Percentiles rank a stretch among this genome's conserved stretches.
These are phyloP conservation scores for Caenorhabditis brenneri DNA, from an alignment of 1,140 invertebrate genomes.

Conservation along the genomic window DNA sequence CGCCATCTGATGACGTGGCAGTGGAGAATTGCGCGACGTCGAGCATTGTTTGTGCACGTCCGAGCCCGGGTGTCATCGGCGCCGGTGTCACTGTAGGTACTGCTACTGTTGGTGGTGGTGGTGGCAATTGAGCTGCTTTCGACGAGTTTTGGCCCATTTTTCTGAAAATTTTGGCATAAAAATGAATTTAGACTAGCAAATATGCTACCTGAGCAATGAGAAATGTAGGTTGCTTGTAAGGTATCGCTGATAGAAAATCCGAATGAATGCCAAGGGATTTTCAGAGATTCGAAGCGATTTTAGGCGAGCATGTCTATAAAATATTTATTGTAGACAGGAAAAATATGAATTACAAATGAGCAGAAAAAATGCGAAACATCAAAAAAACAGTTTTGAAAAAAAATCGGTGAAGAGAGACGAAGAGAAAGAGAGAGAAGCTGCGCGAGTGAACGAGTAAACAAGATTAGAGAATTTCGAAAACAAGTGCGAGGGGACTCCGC, in stretches of 20 bases:
- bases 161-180: no score
- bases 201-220: no score
- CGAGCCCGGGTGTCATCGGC: background rate
- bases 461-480: no score
- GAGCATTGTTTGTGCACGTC: constrained; percentile 21
- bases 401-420: background rate
- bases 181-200: no score
- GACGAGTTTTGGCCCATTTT: constrained; percentile 12
- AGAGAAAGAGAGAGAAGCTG: background rate
- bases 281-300: background rate
- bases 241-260: no score
- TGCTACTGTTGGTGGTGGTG: background rate
- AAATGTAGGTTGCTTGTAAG: no score
- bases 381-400: background rate
- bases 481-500: constrained; percentile 4
- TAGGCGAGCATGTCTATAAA: background rate
- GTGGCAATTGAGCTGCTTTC: background rate
- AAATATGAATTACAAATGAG: background rate
- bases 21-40: background rate
- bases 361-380: background rate
- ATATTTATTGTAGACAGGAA: background rate
- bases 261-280: background rate
- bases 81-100: background rate
- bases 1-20: background rate
- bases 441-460: background rate